Evolutionary conservation across 1,140 invertebrate species (phyloP).

Genomic region (Teleogryllus occipitalis): DNA sequence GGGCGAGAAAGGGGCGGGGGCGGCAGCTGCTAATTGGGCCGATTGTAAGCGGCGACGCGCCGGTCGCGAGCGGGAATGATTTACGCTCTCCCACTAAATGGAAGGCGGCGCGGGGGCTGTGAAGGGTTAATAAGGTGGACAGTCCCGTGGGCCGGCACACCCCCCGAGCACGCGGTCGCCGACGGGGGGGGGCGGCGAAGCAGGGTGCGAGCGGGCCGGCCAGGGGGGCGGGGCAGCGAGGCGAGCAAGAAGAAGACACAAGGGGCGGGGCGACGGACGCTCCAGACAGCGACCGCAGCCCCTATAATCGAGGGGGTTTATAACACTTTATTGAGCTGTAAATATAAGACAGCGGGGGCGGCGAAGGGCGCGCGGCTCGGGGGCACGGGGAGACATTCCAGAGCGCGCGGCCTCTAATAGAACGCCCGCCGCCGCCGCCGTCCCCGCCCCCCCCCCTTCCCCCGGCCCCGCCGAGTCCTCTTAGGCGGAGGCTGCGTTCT

Average conservation of each 20-base stretch:
- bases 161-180: neutral
- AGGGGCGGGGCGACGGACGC: neutral
- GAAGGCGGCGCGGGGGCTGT: neutral
- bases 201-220: too few relatives aligned
- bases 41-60: neutral
- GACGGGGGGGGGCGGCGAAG: neutral
- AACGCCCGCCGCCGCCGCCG: too few relatives aligned
- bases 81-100: neutral
- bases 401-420: neutral
- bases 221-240: neutral
- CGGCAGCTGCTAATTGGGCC: neutral
- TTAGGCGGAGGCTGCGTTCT: neutral
- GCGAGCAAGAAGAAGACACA: neutral
- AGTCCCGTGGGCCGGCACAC: neutral
- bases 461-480: neutral
- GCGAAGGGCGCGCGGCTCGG: neutral
- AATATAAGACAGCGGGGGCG: neutral
- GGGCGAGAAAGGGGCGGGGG: neutral
- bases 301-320: constrained; percentile 1
- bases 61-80: neutral
- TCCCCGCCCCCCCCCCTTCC: neutral
- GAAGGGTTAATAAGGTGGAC: constrained; percentile 3
- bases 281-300: neutral
- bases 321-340: constrained; percentile 1
- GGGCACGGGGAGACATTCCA: neutral